These are phyloP conservation scores for Eupeodes luniger DNA, from an alignment of 2,888 invertebrate genomes.

Conservation along the genomic window DNA sequence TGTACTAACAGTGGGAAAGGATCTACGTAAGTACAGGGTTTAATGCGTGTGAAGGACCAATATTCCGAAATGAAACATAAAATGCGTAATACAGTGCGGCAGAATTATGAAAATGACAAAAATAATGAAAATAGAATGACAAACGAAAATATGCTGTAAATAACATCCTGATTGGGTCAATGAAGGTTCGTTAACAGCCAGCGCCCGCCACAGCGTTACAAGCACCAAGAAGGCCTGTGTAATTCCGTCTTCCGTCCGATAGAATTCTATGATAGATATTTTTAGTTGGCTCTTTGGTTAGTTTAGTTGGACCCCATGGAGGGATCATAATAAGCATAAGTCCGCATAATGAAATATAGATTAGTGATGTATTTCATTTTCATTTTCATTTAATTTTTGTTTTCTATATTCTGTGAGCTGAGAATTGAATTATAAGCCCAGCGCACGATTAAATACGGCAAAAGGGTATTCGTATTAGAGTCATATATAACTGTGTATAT, in stretches of 20 bases:
- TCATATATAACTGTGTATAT: too few relatives aligned
- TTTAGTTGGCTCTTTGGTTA: background rate
- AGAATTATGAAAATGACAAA: conserved; percentile 58
- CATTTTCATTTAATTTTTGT: background rate
- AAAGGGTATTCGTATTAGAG: background rate
- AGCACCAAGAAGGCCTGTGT: background rate
- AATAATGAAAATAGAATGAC: conserved; percentile 34
- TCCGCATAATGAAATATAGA: conserved; percentile 40
- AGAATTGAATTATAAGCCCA: conserved; percentile 22
- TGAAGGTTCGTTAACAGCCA: conserved; percentile 21
- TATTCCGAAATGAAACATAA: conserved; percentile 51
- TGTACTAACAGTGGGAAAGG: background rate
- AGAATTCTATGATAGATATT: conserved; percentile 1
- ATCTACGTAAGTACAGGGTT: background rate
- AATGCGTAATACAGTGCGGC: conserved; percentile 37
- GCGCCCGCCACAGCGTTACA: background rate
- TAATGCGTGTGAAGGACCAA: conserved; percentile 66
- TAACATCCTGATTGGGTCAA: conserved; percentile 42
- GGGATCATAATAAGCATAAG: conserved; percentile 35
- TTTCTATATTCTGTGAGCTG: background rate
- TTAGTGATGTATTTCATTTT: conserved; percentile 20
- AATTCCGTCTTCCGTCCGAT: background rate
- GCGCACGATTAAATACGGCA: conserved; percentile 8
- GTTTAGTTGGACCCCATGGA: conserved; percentile 9
- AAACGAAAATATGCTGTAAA: conserved; percentile 43